Evolutionary conservation across 2,888 invertebrate species (phyloP).

Genomic region (Hirtodrosophila confusa): DNA sequence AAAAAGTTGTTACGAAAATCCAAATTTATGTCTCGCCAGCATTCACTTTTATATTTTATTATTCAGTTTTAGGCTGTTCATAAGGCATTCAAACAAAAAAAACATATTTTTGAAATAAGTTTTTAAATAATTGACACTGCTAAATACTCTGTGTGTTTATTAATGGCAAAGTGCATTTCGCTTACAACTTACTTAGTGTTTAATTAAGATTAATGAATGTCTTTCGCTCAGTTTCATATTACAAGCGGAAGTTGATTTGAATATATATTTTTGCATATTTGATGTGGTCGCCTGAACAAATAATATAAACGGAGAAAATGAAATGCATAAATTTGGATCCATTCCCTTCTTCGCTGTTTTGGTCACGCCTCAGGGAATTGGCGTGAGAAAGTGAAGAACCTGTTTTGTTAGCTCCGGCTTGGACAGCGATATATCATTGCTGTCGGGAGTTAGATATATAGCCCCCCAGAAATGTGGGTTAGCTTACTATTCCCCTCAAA

Average conservation of each 20-base stretch:
- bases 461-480: slow-evolving; percentile 31
- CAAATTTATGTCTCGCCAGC: slow-evolving; percentile 41
- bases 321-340: slow-evolving; percentile 20
- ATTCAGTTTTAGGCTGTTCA: too few relatives aligned
- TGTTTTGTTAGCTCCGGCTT: slow-evolving; percentile 50
- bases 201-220: slow-evolving; percentile 16
- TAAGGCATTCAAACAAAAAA: too few relatives aligned
- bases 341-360: slow-evolving; percentile 29
- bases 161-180: slow-evolving; percentile 39
- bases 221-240: slow-evolving; percentile 47
- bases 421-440: slow-evolving; percentile 1
- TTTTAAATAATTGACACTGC: not conserved
- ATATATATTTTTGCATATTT: slow-evolving; percentile 46
- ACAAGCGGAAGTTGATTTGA: slow-evolving; percentile 47
- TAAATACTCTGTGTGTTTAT: slow-evolving; percentile 2
- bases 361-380: slow-evolving; percentile 60
- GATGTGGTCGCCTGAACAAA: slow-evolving; percentile 5
- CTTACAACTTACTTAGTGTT: not conserved
- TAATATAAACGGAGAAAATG: slow-evolving; percentile 13
- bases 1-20: slow-evolving; percentile 63
- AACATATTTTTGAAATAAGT: slow-evolving; percentile 12
- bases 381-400: slow-evolving; percentile 80
- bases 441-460: not conserved
- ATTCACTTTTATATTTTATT: slow-evolving; percentile 63
- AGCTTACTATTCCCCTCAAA: slow-evolving; percentile 9